phyloP scores from a whole-genome alignment of 2,113 vertebrate genomes.

The Seriola quinqueradiata region DNA sequence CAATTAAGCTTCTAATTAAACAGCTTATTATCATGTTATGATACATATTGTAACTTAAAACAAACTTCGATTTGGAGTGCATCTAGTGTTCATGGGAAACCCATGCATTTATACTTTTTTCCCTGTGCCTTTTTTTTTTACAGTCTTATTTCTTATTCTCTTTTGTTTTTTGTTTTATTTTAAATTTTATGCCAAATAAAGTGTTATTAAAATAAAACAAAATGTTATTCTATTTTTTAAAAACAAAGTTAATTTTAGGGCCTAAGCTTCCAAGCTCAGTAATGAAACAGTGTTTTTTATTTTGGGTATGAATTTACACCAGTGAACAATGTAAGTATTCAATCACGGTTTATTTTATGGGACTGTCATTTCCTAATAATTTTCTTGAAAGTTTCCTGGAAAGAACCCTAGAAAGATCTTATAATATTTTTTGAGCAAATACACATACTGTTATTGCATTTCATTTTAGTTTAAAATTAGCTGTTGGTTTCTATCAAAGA shows the following conservation, averaged over 20 bases:
- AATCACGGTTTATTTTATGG: no score
- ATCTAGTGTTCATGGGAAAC: slow-evolving; percentile 89
- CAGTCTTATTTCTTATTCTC: slow-evolving; percentile 53
- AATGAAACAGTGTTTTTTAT: no score
- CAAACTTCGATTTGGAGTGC: slow-evolving; percentile 99
- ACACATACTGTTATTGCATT: background rate
- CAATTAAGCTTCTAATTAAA: slow-evolving; percentile 67
- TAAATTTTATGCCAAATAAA: slow-evolving; percentile 71
- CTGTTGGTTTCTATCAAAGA: background rate
- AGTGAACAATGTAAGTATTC: no score
- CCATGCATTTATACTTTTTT: slow-evolving; percentile 77
- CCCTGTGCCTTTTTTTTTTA: slow-evolving; percentile 70
- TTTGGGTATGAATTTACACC: no score
- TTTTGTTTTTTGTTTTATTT: slow-evolving; percentile 44
- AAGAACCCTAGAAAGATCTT: no score
- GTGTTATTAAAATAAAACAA: slow-evolving; percentile 44
- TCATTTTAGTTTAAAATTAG: background rate
- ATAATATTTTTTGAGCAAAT: no score
- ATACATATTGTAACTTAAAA: slow-evolving; percentile 86
- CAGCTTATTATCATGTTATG: slow-evolving; percentile 75
- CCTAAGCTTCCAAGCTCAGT: no score
- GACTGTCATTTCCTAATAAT: no score
- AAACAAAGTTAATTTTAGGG: no score
- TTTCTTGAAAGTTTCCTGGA: no score
- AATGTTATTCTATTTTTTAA: background rate